Evolutionary conservation across 2,113 vertebrate genomes (phyloP).

Genomic region (Setophaga petechia): DNA sequence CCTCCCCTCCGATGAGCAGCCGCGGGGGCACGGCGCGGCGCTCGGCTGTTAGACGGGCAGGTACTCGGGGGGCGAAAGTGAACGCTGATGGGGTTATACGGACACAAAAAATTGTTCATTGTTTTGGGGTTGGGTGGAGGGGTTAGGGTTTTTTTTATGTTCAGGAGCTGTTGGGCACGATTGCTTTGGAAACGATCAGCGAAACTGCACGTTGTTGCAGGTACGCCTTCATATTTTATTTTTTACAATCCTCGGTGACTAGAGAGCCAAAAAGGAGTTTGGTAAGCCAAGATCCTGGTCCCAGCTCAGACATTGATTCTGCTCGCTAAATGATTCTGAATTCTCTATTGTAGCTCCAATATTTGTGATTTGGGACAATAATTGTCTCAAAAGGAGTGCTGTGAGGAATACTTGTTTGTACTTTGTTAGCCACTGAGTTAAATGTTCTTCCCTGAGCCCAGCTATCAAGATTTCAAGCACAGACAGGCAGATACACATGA

Average conservation of each 20-base stretch:
- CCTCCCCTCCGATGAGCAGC: background rate
- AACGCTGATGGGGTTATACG: background rate
- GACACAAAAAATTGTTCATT: background rate
- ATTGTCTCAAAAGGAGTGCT: background rate
- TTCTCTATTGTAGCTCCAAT: background rate
- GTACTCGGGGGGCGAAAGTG: background rate
- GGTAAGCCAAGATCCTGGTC: background rate
- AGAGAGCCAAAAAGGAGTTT: background rate
- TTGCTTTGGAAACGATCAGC: background rate
- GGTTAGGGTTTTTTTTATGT: background rate
- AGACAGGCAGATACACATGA: background rate
- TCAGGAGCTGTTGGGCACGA: background rate
- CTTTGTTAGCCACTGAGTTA: background rate
- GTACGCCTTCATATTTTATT: background rate
- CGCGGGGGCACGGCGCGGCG: background rate
- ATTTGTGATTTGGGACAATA: background rate
- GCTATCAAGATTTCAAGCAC: slow-evolving; percentile 16
- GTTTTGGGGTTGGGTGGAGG: background rate
- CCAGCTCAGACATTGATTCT: background rate
- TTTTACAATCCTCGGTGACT: background rate
- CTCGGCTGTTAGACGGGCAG: background rate
- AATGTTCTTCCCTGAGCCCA: background rate
- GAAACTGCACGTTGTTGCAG: background rate
- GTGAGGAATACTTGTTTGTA: background rate
- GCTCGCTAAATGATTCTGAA: background rate